These are phyloP conservation scores for Cotesia chilonis DNA, from an alignment of 1,140 invertebrate species.

Conservation along the genomic window DNA sequence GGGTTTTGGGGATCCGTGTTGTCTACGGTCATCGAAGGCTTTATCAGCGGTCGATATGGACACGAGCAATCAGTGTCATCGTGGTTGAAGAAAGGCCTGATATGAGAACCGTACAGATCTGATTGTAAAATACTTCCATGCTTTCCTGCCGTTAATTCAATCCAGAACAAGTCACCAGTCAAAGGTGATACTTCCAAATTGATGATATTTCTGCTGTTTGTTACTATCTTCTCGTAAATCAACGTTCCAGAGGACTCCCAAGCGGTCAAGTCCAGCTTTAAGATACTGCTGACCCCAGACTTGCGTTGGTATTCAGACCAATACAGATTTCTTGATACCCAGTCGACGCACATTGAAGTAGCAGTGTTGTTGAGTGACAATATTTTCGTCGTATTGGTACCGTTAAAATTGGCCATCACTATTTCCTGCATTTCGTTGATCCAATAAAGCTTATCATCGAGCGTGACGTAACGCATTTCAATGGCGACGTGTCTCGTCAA, in stretches of 20 bases:
- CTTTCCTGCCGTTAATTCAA: constrained; percentile 68
- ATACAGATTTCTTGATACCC: constrained; percentile 84
- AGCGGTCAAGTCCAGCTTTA: constrained; percentile 57
- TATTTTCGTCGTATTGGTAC: constrained; percentile 70
- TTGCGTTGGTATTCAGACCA: constrained; percentile 74
- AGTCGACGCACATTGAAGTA: constrained; percentile 80
- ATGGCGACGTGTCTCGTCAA: constrained; percentile 72
- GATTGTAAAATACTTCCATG: constrained; percentile 72
- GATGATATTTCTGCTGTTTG: constrained; percentile 65
- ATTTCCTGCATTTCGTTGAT: constrained; percentile 83
- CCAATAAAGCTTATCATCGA: constrained; percentile 83
- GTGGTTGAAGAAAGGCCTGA: constrained; percentile 70
- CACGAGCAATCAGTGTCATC: constrained; percentile 61
- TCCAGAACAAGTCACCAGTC: constrained; percentile 77
- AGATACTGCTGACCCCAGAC: constrained; percentile 50
- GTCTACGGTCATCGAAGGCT: constrained; percentile 73
- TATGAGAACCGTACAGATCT: constrained; percentile 67
- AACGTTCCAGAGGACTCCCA: constrained; percentile 60
- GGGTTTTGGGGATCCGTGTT: constrained; percentile 69
- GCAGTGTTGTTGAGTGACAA: constrained; percentile 74
- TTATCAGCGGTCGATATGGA: constrained; percentile 65
- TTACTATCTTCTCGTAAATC: constrained; percentile 63
- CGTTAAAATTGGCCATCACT: constrained; percentile 71
- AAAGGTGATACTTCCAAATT: constrained; percentile 78
- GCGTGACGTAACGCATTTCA: constrained; percentile 71